Conservation (phyloP, 1,140 invertebrate species). For the Prorops nasuta region DNA sequence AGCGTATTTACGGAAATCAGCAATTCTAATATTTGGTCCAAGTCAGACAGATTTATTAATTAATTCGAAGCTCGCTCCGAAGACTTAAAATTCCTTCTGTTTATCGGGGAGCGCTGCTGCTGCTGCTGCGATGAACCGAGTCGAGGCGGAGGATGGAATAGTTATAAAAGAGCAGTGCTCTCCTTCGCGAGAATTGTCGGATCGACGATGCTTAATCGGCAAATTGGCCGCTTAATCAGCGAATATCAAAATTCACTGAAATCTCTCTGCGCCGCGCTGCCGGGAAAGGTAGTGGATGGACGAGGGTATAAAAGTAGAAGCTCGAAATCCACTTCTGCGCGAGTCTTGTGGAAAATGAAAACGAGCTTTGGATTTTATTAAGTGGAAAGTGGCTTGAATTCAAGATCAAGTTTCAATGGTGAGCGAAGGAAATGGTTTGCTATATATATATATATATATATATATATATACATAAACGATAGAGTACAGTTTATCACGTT, state of each 20-base stretch:
- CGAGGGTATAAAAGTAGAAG: constrained; percentile 33
- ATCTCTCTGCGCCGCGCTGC: constrained; percentile 31
- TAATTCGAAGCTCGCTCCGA: constrained; percentile 27
- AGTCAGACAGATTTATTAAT: constrained; percentile 37
- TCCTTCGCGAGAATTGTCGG: too few relatives aligned
- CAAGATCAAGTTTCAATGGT: constrained; percentile 23
- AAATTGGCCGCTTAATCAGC: too few relatives aligned
- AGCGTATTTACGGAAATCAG: constrained; percentile 36
- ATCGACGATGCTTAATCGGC: too few relatives aligned
- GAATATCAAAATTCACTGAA: too few relatives aligned
- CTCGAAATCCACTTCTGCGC: constrained; percentile 23
- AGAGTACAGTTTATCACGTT: constrained; percentile 26
- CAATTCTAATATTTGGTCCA: constrained; percentile 37
- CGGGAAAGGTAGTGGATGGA: constrained; percentile 23
- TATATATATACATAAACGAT: too few relatives aligned
- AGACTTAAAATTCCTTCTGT: too few relatives aligned
- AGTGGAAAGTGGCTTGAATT: constrained; percentile 40
- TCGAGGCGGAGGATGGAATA: too few relatives aligned
- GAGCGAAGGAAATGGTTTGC: too few relatives aligned
- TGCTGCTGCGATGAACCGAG: too few relatives aligned
- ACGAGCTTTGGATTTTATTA: constrained; percentile 44
- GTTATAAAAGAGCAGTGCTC: too few relatives aligned
- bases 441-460: too few relatives aligned
- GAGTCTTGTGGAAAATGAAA: constrained; percentile 19
- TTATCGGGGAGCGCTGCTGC: too few relatives aligned